Evolutionary conservation across 2,888 invertebrate genomes (phyloP).

Genomic region (Selenia dentaria): DNA sequence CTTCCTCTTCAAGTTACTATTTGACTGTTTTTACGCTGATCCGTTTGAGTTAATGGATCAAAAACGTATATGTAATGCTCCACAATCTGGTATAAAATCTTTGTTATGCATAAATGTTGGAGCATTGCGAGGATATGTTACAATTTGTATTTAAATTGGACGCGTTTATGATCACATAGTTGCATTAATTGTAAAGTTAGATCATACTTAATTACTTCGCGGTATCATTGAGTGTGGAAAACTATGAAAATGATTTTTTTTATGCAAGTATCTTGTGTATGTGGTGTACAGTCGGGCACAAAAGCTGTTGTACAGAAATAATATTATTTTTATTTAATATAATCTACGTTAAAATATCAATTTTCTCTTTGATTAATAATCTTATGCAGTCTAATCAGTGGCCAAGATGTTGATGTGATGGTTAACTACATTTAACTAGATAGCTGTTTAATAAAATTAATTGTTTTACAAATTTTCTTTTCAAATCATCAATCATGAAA

Average conservation of each 20-base stretch:
- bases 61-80: constrained; percentile 12
- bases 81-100: constrained; percentile 12
- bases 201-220: constrained; percentile 16
- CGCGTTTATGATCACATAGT: constrained; percentile 14
- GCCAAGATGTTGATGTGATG: too few species aligned
- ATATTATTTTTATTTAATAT: too few species aligned
- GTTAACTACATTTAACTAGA: too few species aligned
- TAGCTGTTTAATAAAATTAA: too few species aligned
- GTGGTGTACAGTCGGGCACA: too few species aligned
- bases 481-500: too few species aligned
- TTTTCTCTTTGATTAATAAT: too few species aligned
- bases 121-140: constrained; percentile 19
- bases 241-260: neutral
- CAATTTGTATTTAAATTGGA: constrained; percentile 22
- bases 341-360: too few species aligned
- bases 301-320: too few species aligned
- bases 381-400: too few species aligned
- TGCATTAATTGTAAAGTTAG: constrained; percentile 14
- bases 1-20: constrained; percentile 43
- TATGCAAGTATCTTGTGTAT: too few species aligned
- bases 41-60: constrained; percentile 12
- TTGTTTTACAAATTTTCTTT: too few species aligned
- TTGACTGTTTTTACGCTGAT: constrained; percentile 33
- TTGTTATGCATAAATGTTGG: constrained; percentile 12
- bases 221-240: constrained; percentile 7